These are phyloP conservation scores for Blera fallax DNA, from an alignment of 2,888 invertebrate genomes.

Conservation along the genomic window DNA sequence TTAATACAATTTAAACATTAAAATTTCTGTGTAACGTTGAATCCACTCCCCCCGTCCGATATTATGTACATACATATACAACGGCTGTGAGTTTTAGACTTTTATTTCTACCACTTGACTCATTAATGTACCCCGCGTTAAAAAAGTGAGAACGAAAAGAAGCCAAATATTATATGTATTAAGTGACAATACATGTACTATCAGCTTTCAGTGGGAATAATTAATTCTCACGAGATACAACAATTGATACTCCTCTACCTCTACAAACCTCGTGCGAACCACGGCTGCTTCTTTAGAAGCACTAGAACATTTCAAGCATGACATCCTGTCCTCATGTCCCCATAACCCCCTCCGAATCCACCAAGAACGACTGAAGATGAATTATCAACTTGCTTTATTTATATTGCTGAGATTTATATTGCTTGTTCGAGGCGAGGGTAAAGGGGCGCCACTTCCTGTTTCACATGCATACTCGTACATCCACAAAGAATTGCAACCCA, in stretches of 20 bases:
- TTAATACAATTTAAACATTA: background rate
- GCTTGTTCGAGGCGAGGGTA: constrained; percentile 22
- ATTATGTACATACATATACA: background rate
- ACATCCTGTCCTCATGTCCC: constrained; percentile 23
- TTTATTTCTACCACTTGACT: constrained; percentile 28
- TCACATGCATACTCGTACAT: constrained; percentile 62
- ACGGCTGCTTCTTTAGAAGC: constrained; percentile 47
- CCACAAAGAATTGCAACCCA: constrained; percentile 51
- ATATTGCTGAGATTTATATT: constrained; percentile 62
- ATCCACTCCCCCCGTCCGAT: background rate
- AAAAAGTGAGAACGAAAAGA: constrained; percentile 27
- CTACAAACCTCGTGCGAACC: constrained; percentile 60
- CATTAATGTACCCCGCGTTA: constrained; percentile 38
- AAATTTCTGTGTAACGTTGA: constrained; percentile 1
- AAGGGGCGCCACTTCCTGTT: constrained; percentile 67
- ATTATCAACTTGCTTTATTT: constrained; percentile 62
- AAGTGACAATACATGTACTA: constrained; percentile 32
- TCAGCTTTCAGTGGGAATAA: constrained; percentile 67
- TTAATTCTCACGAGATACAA: constrained; percentile 68
- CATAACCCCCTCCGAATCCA: background rate
- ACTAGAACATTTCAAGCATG: constrained; percentile 60
- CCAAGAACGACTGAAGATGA: constrained; percentile 51
- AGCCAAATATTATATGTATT: constrained; percentile 33
- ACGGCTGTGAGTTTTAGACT: background rate
- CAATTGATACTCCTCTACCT: constrained; percentile 55